Conservation (phyloP, 1,140 invertebrate species). For the Euschistus heros region DNA sequence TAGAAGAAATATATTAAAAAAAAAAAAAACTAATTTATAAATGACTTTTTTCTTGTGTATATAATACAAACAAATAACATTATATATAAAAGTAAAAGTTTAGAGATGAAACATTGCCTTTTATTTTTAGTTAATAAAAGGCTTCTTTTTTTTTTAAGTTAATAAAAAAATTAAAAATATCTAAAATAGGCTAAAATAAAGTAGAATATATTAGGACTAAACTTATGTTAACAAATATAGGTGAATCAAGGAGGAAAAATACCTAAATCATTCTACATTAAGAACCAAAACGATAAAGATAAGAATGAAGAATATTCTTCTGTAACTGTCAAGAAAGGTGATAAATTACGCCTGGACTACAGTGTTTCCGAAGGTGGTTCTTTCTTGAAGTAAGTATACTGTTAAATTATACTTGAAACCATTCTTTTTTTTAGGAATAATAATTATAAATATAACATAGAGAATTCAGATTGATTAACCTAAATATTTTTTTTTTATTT, state of each 20-base stretch:
- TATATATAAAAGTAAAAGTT: too few relatives aligned
- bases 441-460: not conserved
- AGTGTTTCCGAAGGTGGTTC: constrained; percentile 49
- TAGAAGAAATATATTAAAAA: too few relatives aligned
- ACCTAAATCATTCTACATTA: constrained; percentile 58
- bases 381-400: constrained; percentile 48
- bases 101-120: too few relatives aligned
- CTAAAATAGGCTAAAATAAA: too few relatives aligned
- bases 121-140: too few relatives aligned
- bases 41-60: too few relatives aligned
- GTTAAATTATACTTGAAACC: not conserved
- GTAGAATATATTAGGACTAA: too few relatives aligned
- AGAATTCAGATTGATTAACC: not conserved
- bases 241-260: constrained; percentile 67
- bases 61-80: too few relatives aligned
- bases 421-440: not conserved
- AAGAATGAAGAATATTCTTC: constrained; percentile 50
- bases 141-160: too few relatives aligned
- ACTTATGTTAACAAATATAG: constrained; percentile 34
- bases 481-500: too few relatives aligned
- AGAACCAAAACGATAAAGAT: constrained; percentile 37
- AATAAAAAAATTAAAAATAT: too few relatives aligned
- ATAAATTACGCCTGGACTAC: constrained; percentile 57
- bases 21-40: too few relatives aligned
- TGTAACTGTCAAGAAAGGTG: constrained; percentile 59